Evolutionary conservation across 2,113 vertebrate genomes (phyloP), one percentile per base, ranked within the genome.

Genomic region (Heteronetta atricapilla): DNA sequence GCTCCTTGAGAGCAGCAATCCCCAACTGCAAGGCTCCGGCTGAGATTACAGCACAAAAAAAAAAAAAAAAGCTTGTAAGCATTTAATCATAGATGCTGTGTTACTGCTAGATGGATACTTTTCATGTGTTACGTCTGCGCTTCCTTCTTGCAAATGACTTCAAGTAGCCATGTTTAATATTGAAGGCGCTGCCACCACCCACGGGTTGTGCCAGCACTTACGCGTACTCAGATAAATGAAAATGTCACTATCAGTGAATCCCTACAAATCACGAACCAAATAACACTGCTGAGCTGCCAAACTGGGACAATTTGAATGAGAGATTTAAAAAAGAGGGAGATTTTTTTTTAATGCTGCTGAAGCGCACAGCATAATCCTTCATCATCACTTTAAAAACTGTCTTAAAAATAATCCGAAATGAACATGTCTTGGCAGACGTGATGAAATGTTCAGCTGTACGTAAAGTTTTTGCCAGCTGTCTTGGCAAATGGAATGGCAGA

Each of bases 351-450:
- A 74, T 77, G 80, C 86, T 40, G 52, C 88, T 34, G 85, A 93
- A 94, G 79, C 5, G 0, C 50, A 10, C 0, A 0, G 53, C 40
- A 15, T 70, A 84, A 92, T 91, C 87, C 93, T 94, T 93, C 84
- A 68, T 82, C 83, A 36, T 87, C 84, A 44, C 74, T 90, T 90
- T 63, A 55, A 82, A 95, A 92, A 86, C 50, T 74, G 87, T 58
- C 87, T 92, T 59, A 84, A 91, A 88, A 83, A 83, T 82, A 93
- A 94, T 94, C 82, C 88, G 33, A 74, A 92, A 70, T 67, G 82
- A 88, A 46, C 83, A 36, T 29, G 68, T 63, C 83, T 94, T 93
- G 95, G 94, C 92, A 93, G 90, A 88, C 60, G 1, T n/a, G 94
- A 83, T 92, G 80, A 94, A 95, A 92, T 3, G 66, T 86, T 93